phyloP scores from a whole-genome alignment of 2,113 vertebrate genomes.

The Eulemur rufifrons region DNA sequence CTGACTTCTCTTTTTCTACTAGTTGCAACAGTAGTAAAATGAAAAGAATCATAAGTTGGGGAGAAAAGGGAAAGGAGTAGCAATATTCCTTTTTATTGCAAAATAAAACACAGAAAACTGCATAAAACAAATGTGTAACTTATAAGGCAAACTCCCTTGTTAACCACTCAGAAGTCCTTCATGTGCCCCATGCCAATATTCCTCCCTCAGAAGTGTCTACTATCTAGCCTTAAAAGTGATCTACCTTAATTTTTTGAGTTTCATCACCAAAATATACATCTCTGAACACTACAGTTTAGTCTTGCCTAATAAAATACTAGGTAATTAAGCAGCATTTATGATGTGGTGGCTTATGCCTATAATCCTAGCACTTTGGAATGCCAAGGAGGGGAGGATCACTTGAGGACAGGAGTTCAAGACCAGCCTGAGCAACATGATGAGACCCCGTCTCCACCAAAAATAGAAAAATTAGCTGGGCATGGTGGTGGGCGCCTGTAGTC shows the following conservation, averaged over 20 bases:
- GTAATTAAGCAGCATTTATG: background rate
- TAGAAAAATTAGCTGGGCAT: too few species aligned
- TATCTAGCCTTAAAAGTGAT: background rate
- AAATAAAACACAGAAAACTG: constrained; percentile 11
- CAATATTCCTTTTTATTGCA: background rate
- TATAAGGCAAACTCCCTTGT: background rate
- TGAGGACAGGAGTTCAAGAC: too few species aligned
- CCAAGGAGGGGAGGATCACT: too few species aligned
- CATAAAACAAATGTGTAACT: background rate
- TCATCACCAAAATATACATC: background rate
- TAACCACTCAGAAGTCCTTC: background rate
- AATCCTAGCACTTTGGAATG: too few species aligned
- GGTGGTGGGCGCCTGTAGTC: too few species aligned
- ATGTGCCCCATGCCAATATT: background rate
- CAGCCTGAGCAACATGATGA: too few species aligned
- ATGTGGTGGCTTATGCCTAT: too few species aligned
- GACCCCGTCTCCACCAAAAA: too few species aligned
- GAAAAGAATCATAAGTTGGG: background rate
- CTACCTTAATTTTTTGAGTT: background rate
- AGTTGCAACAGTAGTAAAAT: background rate
- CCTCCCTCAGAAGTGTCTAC: background rate
- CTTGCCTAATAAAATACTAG: background rate
- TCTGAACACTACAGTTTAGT: background rate
- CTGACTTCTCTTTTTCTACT: background rate
- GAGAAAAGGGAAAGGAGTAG: background rate